These are phyloP conservation scores for Drosophila setifemur DNA, from an alignment of 1,140 invertebrate species.

Conservation along the genomic window DNA sequence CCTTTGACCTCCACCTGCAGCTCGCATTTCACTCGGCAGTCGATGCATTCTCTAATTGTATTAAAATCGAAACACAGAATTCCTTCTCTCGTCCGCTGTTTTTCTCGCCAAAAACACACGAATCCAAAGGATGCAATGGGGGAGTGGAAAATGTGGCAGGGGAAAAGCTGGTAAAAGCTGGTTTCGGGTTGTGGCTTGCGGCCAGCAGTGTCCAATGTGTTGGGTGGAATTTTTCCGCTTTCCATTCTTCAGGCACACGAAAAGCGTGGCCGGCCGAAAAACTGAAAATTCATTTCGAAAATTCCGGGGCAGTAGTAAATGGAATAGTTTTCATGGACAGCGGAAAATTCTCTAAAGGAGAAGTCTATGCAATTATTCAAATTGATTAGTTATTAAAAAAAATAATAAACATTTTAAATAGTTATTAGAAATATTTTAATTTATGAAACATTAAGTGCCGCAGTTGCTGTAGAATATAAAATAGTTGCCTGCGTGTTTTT, in stretches of 20 bases:
- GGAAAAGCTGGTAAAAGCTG: too few relatives aligned
- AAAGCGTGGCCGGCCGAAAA: not conserved
- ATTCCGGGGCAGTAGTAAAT: constrained; percentile 19
- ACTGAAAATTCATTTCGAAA: constrained; percentile 49
- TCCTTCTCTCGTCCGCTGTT: not conserved
- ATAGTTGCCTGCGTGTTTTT: too few relatives aligned
- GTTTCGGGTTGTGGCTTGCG: not conserved
- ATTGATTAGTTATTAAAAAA: not conserved
- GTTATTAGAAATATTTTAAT: too few relatives aligned
- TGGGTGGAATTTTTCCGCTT: constrained; percentile 4
- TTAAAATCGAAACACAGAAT: constrained; percentile 11
- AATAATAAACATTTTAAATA: too few relatives aligned
- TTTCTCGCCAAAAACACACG: not conserved
- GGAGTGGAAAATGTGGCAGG: too few relatives aligned
- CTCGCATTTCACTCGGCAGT: constrained; percentile 8
- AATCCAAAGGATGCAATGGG: not conserved
- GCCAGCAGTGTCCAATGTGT: constrained; percentile 11
- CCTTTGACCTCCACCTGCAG: too few relatives aligned
- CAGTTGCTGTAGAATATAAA: too few relatives aligned
- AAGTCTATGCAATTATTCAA: too few relatives aligned
- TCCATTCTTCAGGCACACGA: not conserved
- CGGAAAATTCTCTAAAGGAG: not conserved
- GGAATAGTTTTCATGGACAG: not conserved
- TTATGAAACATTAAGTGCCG: too few relatives aligned
- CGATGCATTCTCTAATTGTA: constrained; percentile 24